A percentile compares a stretch with the other conserved stretches of the same genome.
phyloP scores from a whole-genome alignment of 2,797 vertebrate genomes.

The Esox lucius region DNA sequence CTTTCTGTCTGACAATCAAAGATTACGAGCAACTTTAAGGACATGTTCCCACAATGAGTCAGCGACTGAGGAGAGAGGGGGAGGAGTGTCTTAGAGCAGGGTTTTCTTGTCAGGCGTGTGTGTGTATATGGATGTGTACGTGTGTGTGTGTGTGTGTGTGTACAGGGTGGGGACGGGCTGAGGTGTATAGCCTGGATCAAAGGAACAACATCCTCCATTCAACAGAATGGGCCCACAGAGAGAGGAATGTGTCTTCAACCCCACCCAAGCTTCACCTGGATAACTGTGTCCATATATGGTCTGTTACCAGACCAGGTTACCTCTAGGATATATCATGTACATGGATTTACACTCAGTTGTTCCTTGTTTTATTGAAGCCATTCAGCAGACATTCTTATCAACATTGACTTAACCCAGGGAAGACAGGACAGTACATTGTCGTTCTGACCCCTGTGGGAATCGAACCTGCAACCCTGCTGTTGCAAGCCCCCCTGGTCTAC shows the following conservation, averaged over 20 bases:
- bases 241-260: slow-evolving; percentile 72
- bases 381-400: no score
- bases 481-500: no score
- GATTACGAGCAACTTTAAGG: slow-evolving; percentile 14
- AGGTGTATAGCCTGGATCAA: slow-evolving; percentile 75
- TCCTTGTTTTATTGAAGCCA: no score
- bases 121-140: background rate
- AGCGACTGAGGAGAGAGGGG: slow-evolving; percentile 34
- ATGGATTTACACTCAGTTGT: no score
- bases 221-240: no score
- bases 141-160: slow-evolving; percentile 61
- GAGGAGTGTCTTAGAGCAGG: slow-evolving; percentile 22
- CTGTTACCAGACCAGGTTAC: background rate
- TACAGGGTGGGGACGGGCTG: slow-evolving; percentile 73
- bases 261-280: slow-evolving; percentile 47
- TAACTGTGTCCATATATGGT: slow-evolving; percentile 61
- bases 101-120: no score
- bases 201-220: slow-evolving; percentile 61
- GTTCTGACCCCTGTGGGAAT: no score
- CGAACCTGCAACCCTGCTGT: no score
- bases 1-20: slow-evolving; percentile 44
- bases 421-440: no score
- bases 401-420: no score
- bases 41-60: slow-evolving; percentile 49
- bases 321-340: no score